phyloP scores from a whole-genome alignment of 2,797 vertebrate genomes.

The Tokudaia muenninki region DNA sequence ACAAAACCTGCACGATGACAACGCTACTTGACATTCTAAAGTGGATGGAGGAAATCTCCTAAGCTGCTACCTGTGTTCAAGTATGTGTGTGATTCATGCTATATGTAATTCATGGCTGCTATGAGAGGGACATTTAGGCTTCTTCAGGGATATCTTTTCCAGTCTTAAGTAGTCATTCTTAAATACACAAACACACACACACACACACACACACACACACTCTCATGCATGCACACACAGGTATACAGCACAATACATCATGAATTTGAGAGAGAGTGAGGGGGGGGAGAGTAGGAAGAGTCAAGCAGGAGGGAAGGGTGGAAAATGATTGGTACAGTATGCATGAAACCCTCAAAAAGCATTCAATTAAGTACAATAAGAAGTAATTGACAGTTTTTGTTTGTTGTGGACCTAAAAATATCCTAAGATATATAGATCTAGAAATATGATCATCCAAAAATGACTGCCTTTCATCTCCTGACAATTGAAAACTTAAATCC shows the following conservation, averaged over 20 bases:
- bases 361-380: neutral
- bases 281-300: neutral
- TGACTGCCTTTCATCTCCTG: neutral
- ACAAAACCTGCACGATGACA: neutral
- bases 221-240: neutral
- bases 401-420: neutral
- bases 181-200: neutral
- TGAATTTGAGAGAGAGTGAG: neutral
- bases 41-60: neutral
- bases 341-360: neutral
- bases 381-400: neutral
- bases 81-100: neutral
- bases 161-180: neutral
- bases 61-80: neutral
- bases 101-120: neutral
- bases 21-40: neutral
- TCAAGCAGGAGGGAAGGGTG: neutral
- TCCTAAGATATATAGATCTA: neutral
- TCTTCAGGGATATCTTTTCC: neutral
- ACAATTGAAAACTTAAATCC: neutral
- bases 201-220: no score
- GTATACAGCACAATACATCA: neutral
- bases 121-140: neutral
- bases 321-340: neutral
- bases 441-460: neutral